Base-by-base conservation (phyloP, 2,113 vertebrate species). In the Pteropus alecto region DNA sequence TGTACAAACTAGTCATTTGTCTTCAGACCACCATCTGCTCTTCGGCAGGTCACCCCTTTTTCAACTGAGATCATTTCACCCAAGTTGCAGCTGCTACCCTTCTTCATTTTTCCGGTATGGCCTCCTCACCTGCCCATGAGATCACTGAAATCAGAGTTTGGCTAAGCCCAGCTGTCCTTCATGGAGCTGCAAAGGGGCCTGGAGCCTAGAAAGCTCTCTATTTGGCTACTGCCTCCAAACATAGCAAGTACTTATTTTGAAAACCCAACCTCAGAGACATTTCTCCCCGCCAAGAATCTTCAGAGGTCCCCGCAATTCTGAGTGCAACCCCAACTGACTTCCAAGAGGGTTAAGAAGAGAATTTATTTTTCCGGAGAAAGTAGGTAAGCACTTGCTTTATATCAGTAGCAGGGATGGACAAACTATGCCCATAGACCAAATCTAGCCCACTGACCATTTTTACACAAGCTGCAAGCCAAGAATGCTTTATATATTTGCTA, bases 71-170 rank as follows among this genome's bases (percentile, higher is more conserved):
- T 92, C 73, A 95, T 63, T 65, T 95, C 68, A 87, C 33, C 35
- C n/a, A 26, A 61, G 35, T 43, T 71, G 71, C 97, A 96, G 95
- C 92, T 87, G 78, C 15, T 79, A 0, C 26, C 2, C 41, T 35
- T 70, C n/a, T n/a, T 86, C 26, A 9, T 56, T 33, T 78, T 71
- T 46, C 35, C 28, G 0, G 6, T 63, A 24, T 13, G 22, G 77
- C 71, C 61, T 46, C 68, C 24, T 96, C 96, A 89, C 88, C 96
- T 98, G 91, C 68, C 58, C 7, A 6, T 51, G 67, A 96, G n/a
- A 6, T 95, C 91, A 93, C 61, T 65, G 16, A 73, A 22, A 19
- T 85, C 71, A 71, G 28, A 84, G 67, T 19, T 73, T 38, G 13
- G n/a, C 68, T 70, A 22, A 33, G 28, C 22, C 33, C 86, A 87